A percentile compares a stretch with the other conserved stretches of the same genome.
phyloP scores from a whole-genome alignment of 2,888 invertebrate genomes.

The Athalia circularis region DNA sequence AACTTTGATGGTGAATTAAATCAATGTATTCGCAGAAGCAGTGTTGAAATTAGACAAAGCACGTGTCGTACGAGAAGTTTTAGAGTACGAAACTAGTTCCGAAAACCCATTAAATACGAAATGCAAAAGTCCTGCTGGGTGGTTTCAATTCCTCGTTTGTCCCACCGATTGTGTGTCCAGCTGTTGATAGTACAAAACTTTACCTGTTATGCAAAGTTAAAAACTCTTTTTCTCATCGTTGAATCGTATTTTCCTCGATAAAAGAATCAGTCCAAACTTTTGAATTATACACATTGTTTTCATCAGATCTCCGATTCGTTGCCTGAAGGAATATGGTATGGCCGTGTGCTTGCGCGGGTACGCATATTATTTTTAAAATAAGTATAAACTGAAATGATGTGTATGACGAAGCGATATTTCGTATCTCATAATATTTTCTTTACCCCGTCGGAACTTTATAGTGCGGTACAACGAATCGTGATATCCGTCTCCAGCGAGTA shows the following conservation, averaged over 20 bases:
- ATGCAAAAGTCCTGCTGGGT: not conserved
- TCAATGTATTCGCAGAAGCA: conserved; percentile 36
- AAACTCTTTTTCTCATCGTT: too few relatives aligned
- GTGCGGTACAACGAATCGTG: not conserved
- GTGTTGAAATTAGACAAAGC: conserved; percentile 29
- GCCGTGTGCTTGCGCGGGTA: too few relatives aligned
- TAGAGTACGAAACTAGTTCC: not conserved
- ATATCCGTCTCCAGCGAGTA: conserved; percentile 37
- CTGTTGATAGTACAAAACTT: too few relatives aligned
- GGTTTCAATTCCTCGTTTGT: not conserved
- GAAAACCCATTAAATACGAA: conserved; percentile 24
- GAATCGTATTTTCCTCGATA: too few relatives aligned
- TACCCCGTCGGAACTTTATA: conserved; percentile 16
- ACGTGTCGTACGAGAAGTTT: not conserved
- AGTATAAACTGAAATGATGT: not conserved
- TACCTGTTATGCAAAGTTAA: too few relatives aligned
- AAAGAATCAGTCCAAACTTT: too few relatives aligned
- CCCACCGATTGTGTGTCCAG: not conserved
- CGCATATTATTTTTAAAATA: too few relatives aligned
- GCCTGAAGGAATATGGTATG: too few relatives aligned
- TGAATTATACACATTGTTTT: too few relatives aligned
- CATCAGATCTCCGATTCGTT: too few relatives aligned
- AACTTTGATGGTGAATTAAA: conserved; percentile 43
- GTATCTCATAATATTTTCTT: not conserved
- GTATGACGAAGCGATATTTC: conserved; percentile 4